Evolutionary conservation across 1,140 invertebrate species (phyloP).

Genomic region (Steinernema feltiae): DNA sequence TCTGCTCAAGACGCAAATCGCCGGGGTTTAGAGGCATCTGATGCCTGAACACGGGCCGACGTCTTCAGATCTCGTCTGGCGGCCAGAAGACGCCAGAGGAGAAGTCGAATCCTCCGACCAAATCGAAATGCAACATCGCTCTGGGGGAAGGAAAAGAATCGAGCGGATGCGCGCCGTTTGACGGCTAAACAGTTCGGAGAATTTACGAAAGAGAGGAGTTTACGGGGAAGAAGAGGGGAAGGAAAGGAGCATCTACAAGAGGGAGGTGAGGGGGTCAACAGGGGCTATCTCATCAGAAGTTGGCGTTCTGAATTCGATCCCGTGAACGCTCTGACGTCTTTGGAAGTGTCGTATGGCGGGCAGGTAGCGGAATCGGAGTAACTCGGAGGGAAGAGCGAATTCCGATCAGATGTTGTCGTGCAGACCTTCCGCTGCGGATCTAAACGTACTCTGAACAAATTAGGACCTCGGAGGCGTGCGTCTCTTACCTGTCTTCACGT

Average conservation of each 20-base stretch:
- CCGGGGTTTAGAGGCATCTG: neutral
- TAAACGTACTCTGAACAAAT: neutral
- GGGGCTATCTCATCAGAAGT: neutral
- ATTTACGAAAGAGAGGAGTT: neutral
- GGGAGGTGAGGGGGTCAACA: neutral
- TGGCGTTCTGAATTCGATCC: neutral
- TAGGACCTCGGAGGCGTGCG: neutral
- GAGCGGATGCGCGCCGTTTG: neutral
- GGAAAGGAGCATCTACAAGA: neutral
- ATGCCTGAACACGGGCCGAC: neutral
- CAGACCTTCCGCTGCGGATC: conserved; percentile 7
- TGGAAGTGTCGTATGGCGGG: neutral
- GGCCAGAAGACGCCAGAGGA: no score
- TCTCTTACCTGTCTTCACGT: neutral
- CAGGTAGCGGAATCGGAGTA: neutral
- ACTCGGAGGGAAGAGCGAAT: neutral
- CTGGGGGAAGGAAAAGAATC: neutral
- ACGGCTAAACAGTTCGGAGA: conserved; percentile 7
- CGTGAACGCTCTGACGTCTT: neutral
- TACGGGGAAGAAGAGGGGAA: neutral
- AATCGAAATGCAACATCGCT: neutral
- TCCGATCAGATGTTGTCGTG: neutral
- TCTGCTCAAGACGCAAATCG: neutral
- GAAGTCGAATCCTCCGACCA: no score
- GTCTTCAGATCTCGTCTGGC: no score